These are phyloP conservation scores for Pteronura brasiliensis DNA, from an alignment of 2,113 vertebrate genomes.

Conservation along the genomic window DNA sequence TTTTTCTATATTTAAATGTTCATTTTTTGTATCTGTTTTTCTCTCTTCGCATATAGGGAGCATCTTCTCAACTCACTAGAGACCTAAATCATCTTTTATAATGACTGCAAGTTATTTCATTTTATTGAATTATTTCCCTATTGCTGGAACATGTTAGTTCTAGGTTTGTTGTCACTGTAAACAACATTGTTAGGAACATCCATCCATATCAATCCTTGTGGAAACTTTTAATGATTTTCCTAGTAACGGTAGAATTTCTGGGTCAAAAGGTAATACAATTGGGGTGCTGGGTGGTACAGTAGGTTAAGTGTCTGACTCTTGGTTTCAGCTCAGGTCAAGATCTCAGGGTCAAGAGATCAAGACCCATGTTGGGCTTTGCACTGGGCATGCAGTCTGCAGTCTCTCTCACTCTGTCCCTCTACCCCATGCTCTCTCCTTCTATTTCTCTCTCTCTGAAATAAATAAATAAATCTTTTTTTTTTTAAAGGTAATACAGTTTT, in stretches of 20 bases:
- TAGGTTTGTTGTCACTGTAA: constrained; percentile 9
- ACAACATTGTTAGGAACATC: neutral
- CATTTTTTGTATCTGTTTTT: constrained; percentile 1
- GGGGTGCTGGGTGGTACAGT: neutral
- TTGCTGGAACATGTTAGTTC: neutral
- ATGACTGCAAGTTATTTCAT: neutral
- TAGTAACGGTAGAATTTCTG: neutral
- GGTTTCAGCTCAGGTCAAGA: neutral
- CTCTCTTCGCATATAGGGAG: neutral
- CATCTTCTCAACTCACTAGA: neutral
- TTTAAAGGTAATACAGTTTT: neutral
- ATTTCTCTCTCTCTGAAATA: neutral
- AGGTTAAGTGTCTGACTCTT: neutral
- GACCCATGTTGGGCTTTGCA: neutral
- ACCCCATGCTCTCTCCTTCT: neutral
- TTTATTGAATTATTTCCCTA: constrained; percentile 9
- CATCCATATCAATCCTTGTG: neutral
- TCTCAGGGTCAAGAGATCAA: neutral
- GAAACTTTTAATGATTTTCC: neutral
- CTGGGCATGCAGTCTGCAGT: neutral
- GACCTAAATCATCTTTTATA: neutral
- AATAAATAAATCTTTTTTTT: neutral
- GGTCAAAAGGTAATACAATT: neutral
- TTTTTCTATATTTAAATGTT: neutral
- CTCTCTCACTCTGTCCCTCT: neutral